Evolutionary conservation across 2,888 invertebrate genomes (phyloP), one percentile per base, ranked within the genome.

Genomic region (Tetragonisca angustula): DNA sequence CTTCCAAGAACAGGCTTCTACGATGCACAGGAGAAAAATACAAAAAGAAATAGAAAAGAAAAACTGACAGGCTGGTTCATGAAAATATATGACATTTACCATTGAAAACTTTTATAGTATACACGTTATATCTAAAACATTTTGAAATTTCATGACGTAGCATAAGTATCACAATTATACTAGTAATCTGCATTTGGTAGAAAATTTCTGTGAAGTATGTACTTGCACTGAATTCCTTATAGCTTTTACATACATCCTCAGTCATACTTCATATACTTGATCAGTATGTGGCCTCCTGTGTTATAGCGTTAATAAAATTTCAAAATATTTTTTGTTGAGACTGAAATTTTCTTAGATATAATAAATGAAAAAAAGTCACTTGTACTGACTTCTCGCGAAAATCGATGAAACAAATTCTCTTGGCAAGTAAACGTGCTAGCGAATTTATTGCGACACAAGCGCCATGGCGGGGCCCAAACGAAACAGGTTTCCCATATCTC

Each of bases 401-500:
- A 54, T 27, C 24, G 54, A 21, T 49, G 76, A 67, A 56, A 43
- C 69, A 67, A 56, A 43, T 73, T 70, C 24, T 70, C 24, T n/a
- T 70, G 17, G 43, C 17, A 9, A 36, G 21, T 36, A 49, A 64
- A 6, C 79, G 13, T 15, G 32, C n/a, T 13, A 13, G 17, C 19
- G 49, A 80, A 80, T 77, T 84, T 75, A 78, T 79, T 36, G 78
- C 72, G 59, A 62, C 62, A 59, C 43, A 36, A 36, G n/a, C 36
- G 32, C 65, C 24, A 32, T 17, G 15, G 52, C 13, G 24, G 13
- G 4, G 2, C 50, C 32, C 32, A 32, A 32, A 32, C 32, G 9
- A 27, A 84, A 80, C 80, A 75, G 80, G 80, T 72, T 80, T 74
- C 62, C 74, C 68, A 27, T 36, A 36, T 59, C 49, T 68, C 19